Conservation (phyloP, 2,797 vertebrate genomes). For the Synaphobranchus kaupii region DNA sequence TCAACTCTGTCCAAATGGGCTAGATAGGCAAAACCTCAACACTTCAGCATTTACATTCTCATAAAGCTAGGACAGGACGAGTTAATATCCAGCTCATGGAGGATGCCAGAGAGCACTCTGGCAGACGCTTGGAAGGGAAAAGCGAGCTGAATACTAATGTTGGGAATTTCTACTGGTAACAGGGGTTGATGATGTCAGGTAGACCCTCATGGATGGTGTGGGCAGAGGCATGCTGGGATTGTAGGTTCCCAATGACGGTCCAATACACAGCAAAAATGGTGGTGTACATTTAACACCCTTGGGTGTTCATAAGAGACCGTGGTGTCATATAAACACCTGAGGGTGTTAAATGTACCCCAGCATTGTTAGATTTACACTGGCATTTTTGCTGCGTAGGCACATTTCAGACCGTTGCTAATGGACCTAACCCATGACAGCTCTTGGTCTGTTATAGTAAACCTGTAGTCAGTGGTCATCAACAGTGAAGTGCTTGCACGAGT, state of each 20-base stretch:
- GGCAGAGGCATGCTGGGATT: neutral
- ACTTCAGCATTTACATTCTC: neutral
- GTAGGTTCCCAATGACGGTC: neutral
- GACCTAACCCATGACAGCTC: neutral
- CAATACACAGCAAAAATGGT: neutral
- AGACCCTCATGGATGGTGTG: neutral
- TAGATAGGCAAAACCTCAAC: neutral
- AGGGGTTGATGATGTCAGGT: neutral
- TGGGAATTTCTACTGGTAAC: neutral
- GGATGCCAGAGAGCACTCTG: neutral
- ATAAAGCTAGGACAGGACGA: neutral
- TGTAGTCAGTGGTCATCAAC: neutral
- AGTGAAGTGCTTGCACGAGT: neutral
- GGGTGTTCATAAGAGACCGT: too few species aligned
- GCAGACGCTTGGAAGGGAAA: neutral
- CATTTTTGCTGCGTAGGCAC: neutral
- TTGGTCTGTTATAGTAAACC: neutral
- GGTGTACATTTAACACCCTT: too few species aligned
- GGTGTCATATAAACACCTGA: too few species aligned
- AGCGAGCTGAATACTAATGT: neutral
- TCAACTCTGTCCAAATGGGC: neutral
- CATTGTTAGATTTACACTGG: too few species aligned
- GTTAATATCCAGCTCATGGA: conserved; percentile 8
- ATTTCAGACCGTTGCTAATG: neutral
- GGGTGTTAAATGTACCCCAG: too few species aligned